Conservation (phyloP, 2,888 invertebrate genomes). For the Tridacna gigas region DNA sequence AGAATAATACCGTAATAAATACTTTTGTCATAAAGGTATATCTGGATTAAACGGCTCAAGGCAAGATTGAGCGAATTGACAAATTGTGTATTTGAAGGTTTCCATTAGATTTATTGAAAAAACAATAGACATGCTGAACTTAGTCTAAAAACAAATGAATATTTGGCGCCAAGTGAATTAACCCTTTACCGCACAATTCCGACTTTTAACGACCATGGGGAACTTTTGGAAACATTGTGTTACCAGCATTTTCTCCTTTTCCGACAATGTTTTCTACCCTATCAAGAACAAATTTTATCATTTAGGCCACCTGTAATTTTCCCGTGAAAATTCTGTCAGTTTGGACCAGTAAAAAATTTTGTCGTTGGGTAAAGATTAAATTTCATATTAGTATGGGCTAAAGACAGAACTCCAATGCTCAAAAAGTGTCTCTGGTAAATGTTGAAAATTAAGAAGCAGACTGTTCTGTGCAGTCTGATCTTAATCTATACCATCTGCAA, state of each 20-base stretch:
- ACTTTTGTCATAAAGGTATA: neutral
- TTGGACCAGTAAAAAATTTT: neutral
- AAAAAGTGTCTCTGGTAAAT: no score
- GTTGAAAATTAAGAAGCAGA: no score
- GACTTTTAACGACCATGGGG: neutral
- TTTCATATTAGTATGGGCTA: no score
- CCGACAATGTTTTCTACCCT: constrained; percentile 1
- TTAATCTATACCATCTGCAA: no score
- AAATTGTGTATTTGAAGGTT: constrained; percentile 2
- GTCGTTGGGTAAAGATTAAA: no score
- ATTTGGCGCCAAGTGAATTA: neutral
- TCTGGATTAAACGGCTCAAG: constrained; percentile 2
- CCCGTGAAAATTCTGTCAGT: neutral
- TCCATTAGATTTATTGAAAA: constrained; percentile 9
- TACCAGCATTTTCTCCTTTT: neutral
- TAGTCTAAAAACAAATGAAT: neutral
- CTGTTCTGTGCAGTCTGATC: no score
- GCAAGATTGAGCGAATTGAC: neutral
- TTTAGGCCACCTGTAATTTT: neutral
- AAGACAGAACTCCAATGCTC: no score
- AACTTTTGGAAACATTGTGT: neutral
- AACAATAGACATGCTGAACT: neutral
- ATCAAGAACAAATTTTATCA: neutral
- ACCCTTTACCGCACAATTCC: neutral
- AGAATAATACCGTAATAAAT: constrained; percentile 25